These are phyloP conservation scores for Chaetops frenatus DNA, from an alignment of 2,113 vertebrate species.

Conservation along the genomic window DNA sequence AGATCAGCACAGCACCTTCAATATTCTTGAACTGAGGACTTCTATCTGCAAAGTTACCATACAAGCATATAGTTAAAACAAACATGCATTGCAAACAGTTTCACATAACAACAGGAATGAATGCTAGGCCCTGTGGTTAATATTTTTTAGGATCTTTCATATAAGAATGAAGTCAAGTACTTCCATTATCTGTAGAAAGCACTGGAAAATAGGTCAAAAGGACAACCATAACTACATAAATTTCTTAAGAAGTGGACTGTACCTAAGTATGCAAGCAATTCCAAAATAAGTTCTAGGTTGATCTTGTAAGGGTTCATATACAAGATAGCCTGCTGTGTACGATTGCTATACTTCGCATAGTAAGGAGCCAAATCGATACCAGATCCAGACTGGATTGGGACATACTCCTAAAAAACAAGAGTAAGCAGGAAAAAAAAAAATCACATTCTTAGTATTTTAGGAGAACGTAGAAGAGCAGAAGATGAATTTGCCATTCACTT, in stretches of 20 bases:
- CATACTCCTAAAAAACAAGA: constrained; percentile 76
- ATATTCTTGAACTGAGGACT: constrained; percentile 83
- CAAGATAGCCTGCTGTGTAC: constrained; percentile 84
- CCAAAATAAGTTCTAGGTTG: constrained; percentile 91
- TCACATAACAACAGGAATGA: neutral
- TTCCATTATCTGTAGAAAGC: neutral
- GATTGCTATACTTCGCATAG: constrained; percentile 83
- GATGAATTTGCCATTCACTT: neutral
- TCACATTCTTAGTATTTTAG: neutral
- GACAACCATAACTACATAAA: neutral
- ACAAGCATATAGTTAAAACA: neutral
- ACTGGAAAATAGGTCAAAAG: neutral
- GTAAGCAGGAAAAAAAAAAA: neutral
- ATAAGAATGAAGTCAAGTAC: neutral
- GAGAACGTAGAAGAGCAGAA: neutral
- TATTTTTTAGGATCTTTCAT: neutral
- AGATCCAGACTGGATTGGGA: constrained; percentile 69
- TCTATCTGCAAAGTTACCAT: constrained; percentile 72
- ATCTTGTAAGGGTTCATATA: constrained; percentile 96
- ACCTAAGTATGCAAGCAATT: constrained; percentile 88
- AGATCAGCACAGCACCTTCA: constrained; percentile 89
- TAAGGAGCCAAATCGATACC: constrained; percentile 75
- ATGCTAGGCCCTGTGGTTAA: neutral
- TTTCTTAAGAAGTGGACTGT: neutral
- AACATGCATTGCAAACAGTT: neutral